These are phyloP conservation scores for Lepilemur ruficaudatus DNA, from an alignment of 2,797 vertebrate genomes.

Conservation along the genomic window DNA sequence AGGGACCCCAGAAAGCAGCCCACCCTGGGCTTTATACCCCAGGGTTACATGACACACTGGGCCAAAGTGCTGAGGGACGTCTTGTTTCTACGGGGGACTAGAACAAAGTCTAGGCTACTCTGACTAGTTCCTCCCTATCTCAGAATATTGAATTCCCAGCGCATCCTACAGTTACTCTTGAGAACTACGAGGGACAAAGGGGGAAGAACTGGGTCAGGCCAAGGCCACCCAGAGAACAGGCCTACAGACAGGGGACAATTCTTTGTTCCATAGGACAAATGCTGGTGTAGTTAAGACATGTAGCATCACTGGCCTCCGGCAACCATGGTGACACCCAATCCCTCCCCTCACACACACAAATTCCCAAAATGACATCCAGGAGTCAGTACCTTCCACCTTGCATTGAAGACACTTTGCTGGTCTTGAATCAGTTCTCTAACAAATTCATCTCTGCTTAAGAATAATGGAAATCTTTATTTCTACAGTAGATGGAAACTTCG, in stretches of 20 bases:
- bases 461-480: neutral
- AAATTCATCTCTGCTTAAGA: neutral
- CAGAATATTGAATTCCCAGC: neutral
- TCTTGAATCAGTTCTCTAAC: neutral
- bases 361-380: neutral
- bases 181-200: neutral
- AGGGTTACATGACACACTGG: neutral
- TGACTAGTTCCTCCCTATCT: neutral
- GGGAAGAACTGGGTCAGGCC: neutral
- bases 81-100: neutral
- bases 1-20: neutral
- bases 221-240: neutral
- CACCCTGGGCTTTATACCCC: neutral
- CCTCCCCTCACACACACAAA: neutral
- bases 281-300: neutral
- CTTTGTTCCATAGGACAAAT: neutral
- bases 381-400: neutral
- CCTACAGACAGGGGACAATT: neutral
- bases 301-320: neutral
- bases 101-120: neutral
- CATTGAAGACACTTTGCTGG: neutral
- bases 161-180: neutral
- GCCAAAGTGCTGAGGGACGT: neutral
- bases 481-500: neutral
- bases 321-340: neutral